These are phyloP conservation scores for Exephanes ischioxanthus DNA, from an alignment of 2,888 invertebrate species.

Conservation along the genomic window DNA sequence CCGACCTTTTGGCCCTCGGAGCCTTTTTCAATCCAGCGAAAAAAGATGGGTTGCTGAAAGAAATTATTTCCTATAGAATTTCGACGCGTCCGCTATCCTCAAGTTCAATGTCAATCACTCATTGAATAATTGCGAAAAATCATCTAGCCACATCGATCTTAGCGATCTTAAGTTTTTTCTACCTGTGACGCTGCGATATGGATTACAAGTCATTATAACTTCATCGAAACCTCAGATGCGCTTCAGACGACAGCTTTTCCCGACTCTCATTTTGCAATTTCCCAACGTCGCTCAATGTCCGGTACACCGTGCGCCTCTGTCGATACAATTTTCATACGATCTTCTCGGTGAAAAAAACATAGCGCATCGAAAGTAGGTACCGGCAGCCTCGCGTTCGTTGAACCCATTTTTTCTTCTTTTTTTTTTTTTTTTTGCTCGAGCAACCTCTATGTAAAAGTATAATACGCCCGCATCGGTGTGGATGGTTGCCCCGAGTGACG, in stretches of 20 bases:
- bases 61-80: neutral
- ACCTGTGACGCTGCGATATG: neutral
- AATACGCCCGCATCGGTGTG: conserved; percentile 18
- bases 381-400: neutral
- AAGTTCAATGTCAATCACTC: no score
- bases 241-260: neutral
- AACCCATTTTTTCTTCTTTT: neutral
- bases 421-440: conserved; percentile 11
- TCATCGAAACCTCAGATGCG: neutral
- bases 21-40: neutral
- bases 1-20: neutral
- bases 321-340: neutral
- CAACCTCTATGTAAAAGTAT: conserved; percentile 6
- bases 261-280: neutral
- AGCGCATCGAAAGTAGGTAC: neutral
- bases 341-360: neutral
- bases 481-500: conserved; percentile 27
- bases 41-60: neutral
- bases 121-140: no score
- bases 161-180: neutral
- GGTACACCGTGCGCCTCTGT: neutral
- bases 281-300: neutral
- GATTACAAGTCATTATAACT: neutral
- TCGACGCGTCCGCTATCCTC: no score
- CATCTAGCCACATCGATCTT: no score